Percentiles rank a stretch among this genome's conserved stretches.
Conservation (phyloP, 2,113 vertebrate species). For the Pseudois nayaur region DNA sequence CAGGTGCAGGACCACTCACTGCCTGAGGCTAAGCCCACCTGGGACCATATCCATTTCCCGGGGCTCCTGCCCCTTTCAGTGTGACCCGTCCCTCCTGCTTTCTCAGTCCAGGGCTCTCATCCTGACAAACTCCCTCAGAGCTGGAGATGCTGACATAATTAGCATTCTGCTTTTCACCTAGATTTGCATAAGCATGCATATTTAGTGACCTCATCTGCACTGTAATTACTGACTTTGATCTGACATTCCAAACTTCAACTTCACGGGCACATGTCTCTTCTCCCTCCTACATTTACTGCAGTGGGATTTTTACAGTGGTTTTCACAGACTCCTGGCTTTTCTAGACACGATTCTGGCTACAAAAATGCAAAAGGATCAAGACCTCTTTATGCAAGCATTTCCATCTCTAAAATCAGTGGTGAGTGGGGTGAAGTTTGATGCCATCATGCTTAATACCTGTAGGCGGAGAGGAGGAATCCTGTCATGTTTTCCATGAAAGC, state of each 20-base stretch:
- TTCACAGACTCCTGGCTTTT: neutral
- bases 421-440: neutral
- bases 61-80: neutral
- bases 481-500: neutral
- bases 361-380: neutral
- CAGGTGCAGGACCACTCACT: neutral
- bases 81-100: neutral
- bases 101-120: neutral
- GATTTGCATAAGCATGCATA: neutral
- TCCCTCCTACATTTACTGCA: neutral
- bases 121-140: neutral
- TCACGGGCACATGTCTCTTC: fast-evolving
- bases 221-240: neutral
- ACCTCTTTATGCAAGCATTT: neutral
- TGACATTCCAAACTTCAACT: neutral
- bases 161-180: neutral
- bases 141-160: neutral
- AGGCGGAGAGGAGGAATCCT: neutral
- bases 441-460: neutral
- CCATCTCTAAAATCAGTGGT: neutral
- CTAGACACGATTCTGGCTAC: neutral
- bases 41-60: neutral
- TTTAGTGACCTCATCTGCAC: neutral
- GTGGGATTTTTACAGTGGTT: neutral
- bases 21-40: neutral